A percentile compares a stretch with the other conserved stretches of the same genome.
These are phyloP conservation scores for Homarus gammarus DNA, from an alignment of 2,888 invertebrate genomes.

Conservation along the genomic window DNA sequence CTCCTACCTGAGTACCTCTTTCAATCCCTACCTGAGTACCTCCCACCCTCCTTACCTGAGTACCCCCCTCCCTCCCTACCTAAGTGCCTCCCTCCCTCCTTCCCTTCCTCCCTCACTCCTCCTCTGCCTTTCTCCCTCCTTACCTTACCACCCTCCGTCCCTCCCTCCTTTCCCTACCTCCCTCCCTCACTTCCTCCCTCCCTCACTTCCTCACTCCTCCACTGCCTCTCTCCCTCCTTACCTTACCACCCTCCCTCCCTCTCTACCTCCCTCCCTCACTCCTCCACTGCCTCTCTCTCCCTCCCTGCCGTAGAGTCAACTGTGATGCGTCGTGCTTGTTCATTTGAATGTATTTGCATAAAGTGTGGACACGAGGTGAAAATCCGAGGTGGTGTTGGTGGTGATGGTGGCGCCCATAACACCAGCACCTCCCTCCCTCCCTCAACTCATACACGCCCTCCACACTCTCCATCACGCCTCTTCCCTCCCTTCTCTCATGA, in stretches of 20 bases:
- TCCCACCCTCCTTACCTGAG: no score
- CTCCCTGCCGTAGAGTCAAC: neutral
- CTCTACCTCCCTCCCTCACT: neutral
- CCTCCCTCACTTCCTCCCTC: no score
- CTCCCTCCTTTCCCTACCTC: neutral
- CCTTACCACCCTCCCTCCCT: slow-evolving; percentile 3
- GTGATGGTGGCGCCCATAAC: neutral
- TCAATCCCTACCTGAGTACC: no score
- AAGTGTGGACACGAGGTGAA: slow-evolving; percentile 10
- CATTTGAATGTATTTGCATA: slow-evolving; percentile 7
- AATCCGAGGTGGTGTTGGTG: neutral
- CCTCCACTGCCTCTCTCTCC: neutral
- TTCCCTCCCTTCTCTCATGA: neutral
- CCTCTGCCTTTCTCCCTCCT: neutral
- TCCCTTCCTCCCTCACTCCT: neutral
- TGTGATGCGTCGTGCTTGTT: neutral
- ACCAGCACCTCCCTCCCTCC: neutral
- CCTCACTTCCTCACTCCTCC: no score
- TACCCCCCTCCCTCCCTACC: no score
- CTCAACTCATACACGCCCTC: neutral
- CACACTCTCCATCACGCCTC: neutral
- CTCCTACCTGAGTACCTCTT: no score
- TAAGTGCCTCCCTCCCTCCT: neutral
- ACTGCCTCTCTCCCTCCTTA: neutral
- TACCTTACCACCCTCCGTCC: slow-evolving; percentile 6